Evolutionary conservation across 2,797 vertebrate genomes (phyloP), one percentile per base, ranked within the genome.

Genomic region (Galago senegalensis): DNA sequence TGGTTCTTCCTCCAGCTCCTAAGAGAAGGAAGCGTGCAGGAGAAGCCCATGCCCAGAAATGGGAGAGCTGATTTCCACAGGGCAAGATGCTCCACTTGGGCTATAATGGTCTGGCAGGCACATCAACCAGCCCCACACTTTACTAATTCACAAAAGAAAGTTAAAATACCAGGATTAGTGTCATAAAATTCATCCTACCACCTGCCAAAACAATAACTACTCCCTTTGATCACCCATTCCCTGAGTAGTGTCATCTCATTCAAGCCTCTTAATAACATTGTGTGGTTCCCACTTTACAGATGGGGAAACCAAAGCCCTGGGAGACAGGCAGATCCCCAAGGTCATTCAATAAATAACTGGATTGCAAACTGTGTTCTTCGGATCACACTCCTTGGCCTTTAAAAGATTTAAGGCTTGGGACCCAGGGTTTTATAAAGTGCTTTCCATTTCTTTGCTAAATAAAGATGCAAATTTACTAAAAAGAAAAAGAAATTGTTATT

Each of bases 361-460:
- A 34, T 61, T 88, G 46, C 72, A 46, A 34, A 86, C 43, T 61
- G 5, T 72, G 73, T 76, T 89, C 93, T 61, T 77, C 53, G 16
- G 58, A 82, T 7, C 67, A 87, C 9, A 70, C 3, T 76, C n/a
- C 8, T 72, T 91, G 67, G 43, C 49, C 49, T 95, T 94, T n/a
- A 14, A 69, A 80, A 84, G 46, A 91, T 40, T 89, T 46, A 87
- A 76, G 76, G 49, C 40, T 88, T 95, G 23, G 79, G 91, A 94
- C 31, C 49, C 49, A 21, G 8, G 40, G 43, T 94, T 93, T 81
- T 76, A 94, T 2, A 20, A 58, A 91, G 8, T 23, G n/a, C 10
- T 92, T 87, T 65, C 46, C 80, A 61, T 77, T 85, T n/a, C 61
- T 86, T 83, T 82, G 43, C 61, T 81, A 91, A 95, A 89, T 79